phyloP scores from a whole-genome alignment of 2,113 vertebrate genomes.

The Lasiurus cinereus region DNA sequence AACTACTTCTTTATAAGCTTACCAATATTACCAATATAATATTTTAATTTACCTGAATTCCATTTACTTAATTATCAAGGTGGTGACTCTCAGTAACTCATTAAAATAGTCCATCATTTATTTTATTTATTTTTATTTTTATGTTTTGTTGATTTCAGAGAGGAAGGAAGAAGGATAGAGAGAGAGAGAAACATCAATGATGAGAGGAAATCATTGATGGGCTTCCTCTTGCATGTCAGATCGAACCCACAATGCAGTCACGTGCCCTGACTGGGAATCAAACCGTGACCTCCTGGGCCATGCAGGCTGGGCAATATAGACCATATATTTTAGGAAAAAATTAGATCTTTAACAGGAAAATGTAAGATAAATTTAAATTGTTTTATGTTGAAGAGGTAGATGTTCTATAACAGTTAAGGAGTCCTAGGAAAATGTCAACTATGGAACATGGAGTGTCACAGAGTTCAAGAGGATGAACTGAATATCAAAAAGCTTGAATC shows the following conservation, averaged over 20 bases:
- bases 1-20: neutral
- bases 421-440: neutral
- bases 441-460: accelerated
- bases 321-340: neutral
- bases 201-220: no score
- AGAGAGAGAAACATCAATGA: no score
- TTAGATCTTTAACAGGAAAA: neutral
- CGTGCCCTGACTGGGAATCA: no score
- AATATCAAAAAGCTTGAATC: neutral
- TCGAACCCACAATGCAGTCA: no score
- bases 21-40: neutral
- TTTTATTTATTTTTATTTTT: no score
- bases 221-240: no score
- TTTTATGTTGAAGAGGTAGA: neutral
- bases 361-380: neutral
- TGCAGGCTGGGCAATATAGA: no score
- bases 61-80: neutral
- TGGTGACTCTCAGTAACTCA: neutral
- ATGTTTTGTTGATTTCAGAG: no score
- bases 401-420: neutral
- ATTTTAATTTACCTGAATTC: neutral
- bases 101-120: neutral
- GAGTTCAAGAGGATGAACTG: neutral
- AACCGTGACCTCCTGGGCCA: no score
- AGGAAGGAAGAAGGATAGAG: no score